Conservation (phyloP, 2,888 invertebrate species). For the Yponomeuta cagnagella region DNA sequence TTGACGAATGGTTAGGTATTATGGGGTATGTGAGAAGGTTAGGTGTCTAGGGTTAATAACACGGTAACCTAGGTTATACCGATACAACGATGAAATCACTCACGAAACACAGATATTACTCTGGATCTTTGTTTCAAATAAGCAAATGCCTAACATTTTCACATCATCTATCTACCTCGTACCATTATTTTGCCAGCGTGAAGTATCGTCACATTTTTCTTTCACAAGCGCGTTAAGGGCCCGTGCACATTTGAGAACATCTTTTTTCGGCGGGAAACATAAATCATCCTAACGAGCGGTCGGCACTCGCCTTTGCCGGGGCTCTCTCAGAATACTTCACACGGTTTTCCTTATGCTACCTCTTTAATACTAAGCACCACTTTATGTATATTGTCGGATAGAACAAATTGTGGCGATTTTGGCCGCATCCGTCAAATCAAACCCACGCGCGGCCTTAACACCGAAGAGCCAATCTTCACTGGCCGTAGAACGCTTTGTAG, state of each 20-base stretch:
- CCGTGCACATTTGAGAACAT: constrained; percentile 40
- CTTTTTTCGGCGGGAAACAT: constrained; percentile 50
- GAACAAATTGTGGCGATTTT: not conserved
- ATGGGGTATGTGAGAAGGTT: too few relatives aligned
- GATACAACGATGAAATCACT: too few relatives aligned
- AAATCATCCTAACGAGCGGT: constrained; percentile 65
- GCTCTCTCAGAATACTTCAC: constrained; percentile 49
- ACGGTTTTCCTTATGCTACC: constrained; percentile 44
- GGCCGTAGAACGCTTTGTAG: too few relatives aligned
- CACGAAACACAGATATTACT: too few relatives aligned
- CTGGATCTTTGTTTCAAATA: too few relatives aligned
- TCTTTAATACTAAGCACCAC: constrained; percentile 12
- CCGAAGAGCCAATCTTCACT: not conserved
- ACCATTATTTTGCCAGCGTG: not conserved
- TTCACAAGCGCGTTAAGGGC: constrained; percentile 25
- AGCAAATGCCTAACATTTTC: too few relatives aligned
- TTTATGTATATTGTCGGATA: constrained; percentile 2
- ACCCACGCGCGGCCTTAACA: not conserved
- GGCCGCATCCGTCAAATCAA: not conserved
- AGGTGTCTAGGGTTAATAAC: too few relatives aligned
- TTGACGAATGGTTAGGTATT: too few relatives aligned
- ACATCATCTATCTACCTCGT: too few relatives aligned
- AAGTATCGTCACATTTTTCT: not conserved
- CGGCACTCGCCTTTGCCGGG: constrained; percentile 14
- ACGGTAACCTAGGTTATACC: too few relatives aligned